Percentiles rank a stretch among this genome's conserved stretches.
phyloP scores from a whole-genome alignment of 2,888 invertebrate genomes.

The Schrankia costaestrigalis region DNA sequence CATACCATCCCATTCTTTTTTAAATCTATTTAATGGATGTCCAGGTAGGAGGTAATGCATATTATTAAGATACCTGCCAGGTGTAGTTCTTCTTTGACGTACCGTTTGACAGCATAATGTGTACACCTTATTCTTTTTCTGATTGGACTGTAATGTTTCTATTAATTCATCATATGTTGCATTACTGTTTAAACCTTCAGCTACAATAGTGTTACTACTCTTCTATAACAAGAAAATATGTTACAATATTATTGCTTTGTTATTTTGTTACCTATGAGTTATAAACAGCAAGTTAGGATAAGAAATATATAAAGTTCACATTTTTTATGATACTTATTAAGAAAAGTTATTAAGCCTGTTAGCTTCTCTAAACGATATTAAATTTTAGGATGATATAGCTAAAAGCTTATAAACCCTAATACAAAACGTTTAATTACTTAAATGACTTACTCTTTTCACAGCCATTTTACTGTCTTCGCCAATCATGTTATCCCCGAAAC shows the following conservation, averaged over 20 bases:
- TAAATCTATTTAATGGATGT: constrained; percentile 51
- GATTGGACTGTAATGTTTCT: constrained; percentile 37
- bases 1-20: constrained; percentile 62
- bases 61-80: constrained; percentile 12
- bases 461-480: constrained; percentile 22
- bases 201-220: constrained; percentile 31
- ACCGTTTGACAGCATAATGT: constrained; percentile 44
- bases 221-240: constrained; percentile 22
- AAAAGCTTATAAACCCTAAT: background rate
- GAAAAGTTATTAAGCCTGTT: background rate
- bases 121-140: constrained; percentile 44
- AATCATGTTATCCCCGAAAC: constrained; percentile 19
- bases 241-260: background rate
- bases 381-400: background rate
- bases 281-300: background rate
- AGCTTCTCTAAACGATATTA: background rate
- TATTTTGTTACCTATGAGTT: background rate
- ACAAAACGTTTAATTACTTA: background rate
- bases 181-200: constrained; percentile 47
- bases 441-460: constrained; percentile 18
- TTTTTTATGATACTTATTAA: too few relatives aligned
- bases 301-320: background rate
- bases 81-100: constrained; percentile 34
- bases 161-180: constrained; percentile 51
- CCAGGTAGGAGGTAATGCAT: constrained; percentile 48